Evolutionary conservation across 1,140 invertebrate species (phyloP).

Genomic region (Caenorhabditis brenneri): DNA sequence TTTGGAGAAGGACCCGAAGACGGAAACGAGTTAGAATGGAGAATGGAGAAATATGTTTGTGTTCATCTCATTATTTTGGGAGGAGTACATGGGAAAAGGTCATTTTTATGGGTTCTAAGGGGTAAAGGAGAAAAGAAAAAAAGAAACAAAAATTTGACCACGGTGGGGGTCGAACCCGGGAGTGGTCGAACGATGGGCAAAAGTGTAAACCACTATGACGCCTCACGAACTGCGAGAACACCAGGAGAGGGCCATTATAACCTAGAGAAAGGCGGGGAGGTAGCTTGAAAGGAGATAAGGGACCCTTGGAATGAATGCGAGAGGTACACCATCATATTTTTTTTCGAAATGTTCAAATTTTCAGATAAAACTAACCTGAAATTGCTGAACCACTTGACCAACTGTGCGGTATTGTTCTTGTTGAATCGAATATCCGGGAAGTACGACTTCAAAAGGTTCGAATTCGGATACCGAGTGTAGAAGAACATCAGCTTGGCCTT

Average conservation of each 20-base stretch:
- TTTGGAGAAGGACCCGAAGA: slow-evolving; percentile 1
- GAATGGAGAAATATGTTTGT: slow-evolving; percentile 1
- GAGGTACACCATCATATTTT: no score
- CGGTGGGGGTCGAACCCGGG: neutral
- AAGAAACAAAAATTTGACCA: neutral
- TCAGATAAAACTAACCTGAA: slow-evolving; percentile 55
- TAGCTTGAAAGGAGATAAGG: no score
- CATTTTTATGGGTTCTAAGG: neutral
- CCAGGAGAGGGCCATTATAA: neutral
- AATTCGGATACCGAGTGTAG: slow-evolving; percentile 98
- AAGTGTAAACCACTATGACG: neutral
- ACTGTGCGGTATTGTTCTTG: slow-evolving; percentile 99
- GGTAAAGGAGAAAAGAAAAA: no score
- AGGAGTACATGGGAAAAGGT: neutral
- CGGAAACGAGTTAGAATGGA: slow-evolving; percentile 18
- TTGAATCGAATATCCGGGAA: slow-evolving; percentile 99
- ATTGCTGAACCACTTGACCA: slow-evolving; percentile 89
- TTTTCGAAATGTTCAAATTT: neutral
- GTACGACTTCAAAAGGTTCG: slow-evolving; percentile 97
- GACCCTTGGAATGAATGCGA: no score
- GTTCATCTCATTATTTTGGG: neutral
- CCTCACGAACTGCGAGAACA: neutral
- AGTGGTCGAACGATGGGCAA: neutral
- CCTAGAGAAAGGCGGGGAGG: no score
- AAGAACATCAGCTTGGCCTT: slow-evolving; percentile 99